phyloP scores from a whole-genome alignment of 1,140 invertebrate genomes.

The Plectrocnemia conspersa region DNA sequence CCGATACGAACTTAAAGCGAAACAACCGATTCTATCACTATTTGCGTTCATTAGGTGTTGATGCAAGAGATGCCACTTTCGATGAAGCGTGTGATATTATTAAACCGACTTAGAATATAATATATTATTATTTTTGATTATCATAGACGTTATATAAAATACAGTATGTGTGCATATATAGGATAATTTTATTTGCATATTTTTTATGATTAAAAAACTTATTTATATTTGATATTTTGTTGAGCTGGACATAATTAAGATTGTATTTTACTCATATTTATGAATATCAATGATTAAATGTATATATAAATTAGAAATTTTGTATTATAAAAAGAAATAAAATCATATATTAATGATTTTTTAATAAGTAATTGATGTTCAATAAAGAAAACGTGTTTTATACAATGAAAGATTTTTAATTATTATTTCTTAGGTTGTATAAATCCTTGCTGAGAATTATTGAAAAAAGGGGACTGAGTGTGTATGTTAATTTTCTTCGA shows the following conservation, averaged over 20 bases:
- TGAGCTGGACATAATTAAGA: neutral
- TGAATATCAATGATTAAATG: too few relatives aligned
- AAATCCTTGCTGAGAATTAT: too few relatives aligned
- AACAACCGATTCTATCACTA: constrained; percentile 61
- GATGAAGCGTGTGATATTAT: constrained; percentile 43
- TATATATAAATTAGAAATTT: neutral
- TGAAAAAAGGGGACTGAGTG: too few relatives aligned
- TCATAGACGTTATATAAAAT: neutral
- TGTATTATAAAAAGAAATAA: neutral
- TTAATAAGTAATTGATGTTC: too few relatives aligned
- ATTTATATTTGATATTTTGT: neutral
- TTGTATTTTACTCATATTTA: neutral
- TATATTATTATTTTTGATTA: neutral
- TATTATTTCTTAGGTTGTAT: too few relatives aligned
- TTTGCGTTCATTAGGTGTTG: constrained; percentile 45
- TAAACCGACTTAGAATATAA: too few relatives aligned
- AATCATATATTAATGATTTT: neutral
- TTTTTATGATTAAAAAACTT: neutral
- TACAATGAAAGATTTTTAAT: too few relatives aligned
- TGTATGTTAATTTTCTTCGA: too few relatives aligned
- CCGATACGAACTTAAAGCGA: constrained; percentile 46
- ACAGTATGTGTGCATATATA: neutral
- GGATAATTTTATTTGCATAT: neutral
- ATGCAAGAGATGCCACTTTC: constrained; percentile 45
- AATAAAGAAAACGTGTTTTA: too few relatives aligned